Evolutionary conservation across 2,797 vertebrate species (phyloP), one percentile per base, ranked within the genome.

Genomic region (Aulostomus chinensis): DNA sequence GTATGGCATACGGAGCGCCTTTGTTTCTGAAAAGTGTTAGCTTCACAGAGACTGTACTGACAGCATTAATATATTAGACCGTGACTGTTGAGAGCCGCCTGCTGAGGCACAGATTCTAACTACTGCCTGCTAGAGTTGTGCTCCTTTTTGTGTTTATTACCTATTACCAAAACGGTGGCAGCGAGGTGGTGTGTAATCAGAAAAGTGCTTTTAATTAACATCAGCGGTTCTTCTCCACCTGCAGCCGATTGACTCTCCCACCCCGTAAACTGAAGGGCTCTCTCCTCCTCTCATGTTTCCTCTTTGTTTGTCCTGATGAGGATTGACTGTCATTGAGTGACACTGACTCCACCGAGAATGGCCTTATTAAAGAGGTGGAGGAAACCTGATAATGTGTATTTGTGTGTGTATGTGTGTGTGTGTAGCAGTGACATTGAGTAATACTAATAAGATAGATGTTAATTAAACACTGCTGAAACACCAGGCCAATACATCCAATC

Each of bases 11-110:
- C 62, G 66, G 84, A 83, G 83, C 81, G 82, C 83, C 83, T 85
- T 86, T 87, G 85, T 90, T 90, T 89, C 86, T 89, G 86, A 86
- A 89, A 88, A 87, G 83, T 86, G 87, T 91, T 89, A 81, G 88
- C 87, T 90, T 88, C 84, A 86, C 81, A 82, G 73, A 83, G 76
- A 85, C 85, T 78, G 79, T 86, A 80, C 89, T 89, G 88, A 89
- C 87, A 91, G 87, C 83, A 81, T 88, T 89, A 86, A 90, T 89
- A 88, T 88, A 90, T 89, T 91, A 91, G 83, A 83, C 67, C 68
- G 75, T 66, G 83, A 78, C 83, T 86, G 87, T 71, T 71, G 82
- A 81, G 73, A 78, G 83, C 69, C 49, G 74, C 79, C 82, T 84
- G 80, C 84, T 83, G 80, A 70, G 83, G 76, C 73, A 76, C 65